Evolutionary conservation across 35 echinoderm and acorn worm genomes (phyloP), one percentile per base, ranked within the genome.

Genomic region (Lytechinus pictus): DNA sequence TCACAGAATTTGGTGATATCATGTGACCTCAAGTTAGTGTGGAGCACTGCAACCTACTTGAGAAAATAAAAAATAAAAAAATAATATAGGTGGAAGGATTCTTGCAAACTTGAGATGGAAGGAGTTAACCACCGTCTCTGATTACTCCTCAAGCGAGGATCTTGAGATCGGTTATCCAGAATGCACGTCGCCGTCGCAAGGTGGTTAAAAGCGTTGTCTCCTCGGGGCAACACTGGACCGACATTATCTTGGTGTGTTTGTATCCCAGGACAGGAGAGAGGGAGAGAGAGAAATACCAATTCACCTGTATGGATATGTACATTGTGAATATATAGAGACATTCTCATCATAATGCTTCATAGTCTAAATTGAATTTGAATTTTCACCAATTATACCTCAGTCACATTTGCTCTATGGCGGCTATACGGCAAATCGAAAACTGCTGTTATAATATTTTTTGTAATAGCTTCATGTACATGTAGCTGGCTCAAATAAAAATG

Each of bases 181-280:
- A 79, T 79, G 66, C 66, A 79, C 66, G 66, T 79, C 66, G 66
- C 66, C 66, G n/a, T 79, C 66, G 66, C 66, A 79, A 79, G 66
- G 66, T 79, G 66, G 66, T 24, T 79, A 79, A 79, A 79, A 79
- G 66, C 66, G 21, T 79, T 24, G 66, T 79, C 66, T 79, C 66
- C n/a, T 19, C 66, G 16, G 66, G 66, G 66, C 66, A 79, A 79
- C 6, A 14, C 19, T 24, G 66, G 66, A 79, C 66, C 19, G 66
- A 24, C 14, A 5, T 11, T n/a, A 79, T 79, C 66, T 79, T 7
- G 12, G 66, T 79, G 16, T 24, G 66, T 24, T 58, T 58, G 66
- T 79, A 24, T 79, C 6, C 19, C 12, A 4, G 56, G 56, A 11
- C 1, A 10, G 56, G 9, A 57, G 12, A 11, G 55, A 9, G 9